These are phyloP conservation scores for Sarotherodon lohbergeri DNA, from an alignment of 2,113 vertebrate genomes.

Conservation along the genomic window DNA sequence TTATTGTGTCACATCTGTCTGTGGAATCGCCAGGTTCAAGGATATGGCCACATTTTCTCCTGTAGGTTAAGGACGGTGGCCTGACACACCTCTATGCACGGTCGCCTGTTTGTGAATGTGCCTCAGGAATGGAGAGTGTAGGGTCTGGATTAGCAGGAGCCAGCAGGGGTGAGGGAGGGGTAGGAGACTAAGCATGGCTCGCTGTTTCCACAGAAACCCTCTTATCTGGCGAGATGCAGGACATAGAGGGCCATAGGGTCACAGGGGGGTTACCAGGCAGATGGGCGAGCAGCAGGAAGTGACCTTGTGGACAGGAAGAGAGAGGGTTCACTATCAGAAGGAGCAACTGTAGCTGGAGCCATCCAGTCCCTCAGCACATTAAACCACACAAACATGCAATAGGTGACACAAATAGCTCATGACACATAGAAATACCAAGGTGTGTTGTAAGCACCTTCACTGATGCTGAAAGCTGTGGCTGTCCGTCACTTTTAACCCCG, in stretches of 20 bases:
- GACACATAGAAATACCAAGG: conserved; percentile 58
- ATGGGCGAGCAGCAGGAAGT: conserved; percentile 78
- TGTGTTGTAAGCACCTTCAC: conserved; percentile 59
- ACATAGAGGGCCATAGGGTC: conserved; percentile 51
- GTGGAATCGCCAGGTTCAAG: conserved; percentile 15
- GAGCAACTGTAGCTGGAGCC: conserved; percentile 3
- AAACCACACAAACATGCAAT: conserved; percentile 9
- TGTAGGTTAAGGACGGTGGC: conserved; percentile 29
- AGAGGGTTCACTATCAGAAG: conserved; percentile 44
- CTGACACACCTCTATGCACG: background rate
- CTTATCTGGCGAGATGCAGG: conserved; percentile 63
- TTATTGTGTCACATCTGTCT: conserved; percentile 20
- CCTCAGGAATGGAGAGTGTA: conserved; percentile 11
- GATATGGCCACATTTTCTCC: background rate
- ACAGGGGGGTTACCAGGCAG: conserved; percentile 76
- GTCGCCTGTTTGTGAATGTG: background rate
- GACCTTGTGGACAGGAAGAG: conserved; percentile 66
- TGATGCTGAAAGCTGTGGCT: conserved; percentile 46
- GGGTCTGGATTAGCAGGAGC: conserved; percentile 52
- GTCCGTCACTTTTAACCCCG: conserved; percentile 6
- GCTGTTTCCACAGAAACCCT: conserved; percentile 59
- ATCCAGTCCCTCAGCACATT: background rate
- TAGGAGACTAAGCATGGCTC: conserved; percentile 13
- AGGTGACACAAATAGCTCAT: conserved; percentile 64
- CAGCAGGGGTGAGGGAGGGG: conserved; percentile 30